Evolutionary conservation across 2,113 vertebrate genomes (phyloP), one percentile per base, ranked within the genome.

Genomic region (Malurus alboscapulatus): DNA sequence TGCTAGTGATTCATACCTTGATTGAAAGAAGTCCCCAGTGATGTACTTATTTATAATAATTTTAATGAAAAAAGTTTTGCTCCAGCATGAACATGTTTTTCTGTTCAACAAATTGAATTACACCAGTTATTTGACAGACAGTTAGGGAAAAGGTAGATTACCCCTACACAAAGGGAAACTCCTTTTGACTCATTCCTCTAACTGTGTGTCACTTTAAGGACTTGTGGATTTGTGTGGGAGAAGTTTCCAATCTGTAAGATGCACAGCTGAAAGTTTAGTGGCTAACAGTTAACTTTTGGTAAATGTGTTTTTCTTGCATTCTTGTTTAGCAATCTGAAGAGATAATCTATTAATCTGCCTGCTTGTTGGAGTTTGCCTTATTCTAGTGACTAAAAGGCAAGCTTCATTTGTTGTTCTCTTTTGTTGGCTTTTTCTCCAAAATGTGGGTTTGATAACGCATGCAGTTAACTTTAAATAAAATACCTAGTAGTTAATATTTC

Each of bases 211-310:
- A 53, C 45, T 74, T 75, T 53, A 71, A 95, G 92, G 92, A 95
- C 93, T 97, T 96, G 94, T 73, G 75, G 94, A 10, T 94, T 80
- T 96, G 92, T 94, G 94, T 97, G 95, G 95, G 96, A 97, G 96
- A 97, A 91, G 93, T 97, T 97, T 97, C 95, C 85, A 77, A 59
- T 95, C 86, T 95, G 78, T 73, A 59, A 88, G 84, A 74, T 79
- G 38, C 22, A 16, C 36, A 26, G 91, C 32, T 88, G 78, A 69
- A 85, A 76, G 63, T 44, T 17, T 29, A 74, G 68, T 82, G 62
- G 29, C 58, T 53, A 51, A 22, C 42, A 68, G 55, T 27, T 86
- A 50, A 48, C 47, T 81, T 75, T 22, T 76, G 63, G 59, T 71
- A 51, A 61, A 32, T 1, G 10, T 42, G 11, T 58, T 42, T 73